phyloP scores from a whole-genome alignment of 2,113 vertebrate species.

The Ursus arctos region DNA sequence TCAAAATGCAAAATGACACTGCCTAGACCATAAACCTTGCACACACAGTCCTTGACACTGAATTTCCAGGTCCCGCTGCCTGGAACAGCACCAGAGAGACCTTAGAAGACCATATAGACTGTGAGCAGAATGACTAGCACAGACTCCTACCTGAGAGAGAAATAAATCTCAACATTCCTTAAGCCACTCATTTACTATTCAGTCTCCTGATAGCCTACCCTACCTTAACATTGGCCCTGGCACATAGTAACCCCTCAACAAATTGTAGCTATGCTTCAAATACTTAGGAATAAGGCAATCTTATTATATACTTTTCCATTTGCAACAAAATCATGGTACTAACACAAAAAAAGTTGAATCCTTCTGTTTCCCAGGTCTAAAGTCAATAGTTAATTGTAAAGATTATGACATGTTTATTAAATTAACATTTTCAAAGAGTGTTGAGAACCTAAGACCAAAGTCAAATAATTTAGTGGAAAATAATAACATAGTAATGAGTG shows the following conservation, averaged over 20 bases:
- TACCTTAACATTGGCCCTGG: not conserved
- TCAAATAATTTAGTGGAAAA: constrained; percentile 46
- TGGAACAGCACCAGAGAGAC: not conserved
- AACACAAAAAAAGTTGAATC: not conserved
- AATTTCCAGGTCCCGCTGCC: not conserved
- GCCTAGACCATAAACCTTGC: not conserved
- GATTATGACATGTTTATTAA: constrained; percentile 44
- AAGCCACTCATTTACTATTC: not conserved
- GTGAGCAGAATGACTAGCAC: not conserved
- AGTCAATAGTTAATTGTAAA: constrained; percentile 51
- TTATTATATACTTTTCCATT: not conserved
- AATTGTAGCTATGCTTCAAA: not conserved
- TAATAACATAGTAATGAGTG: not conserved
- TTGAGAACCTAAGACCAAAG: not conserved
- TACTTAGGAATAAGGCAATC: not conserved
- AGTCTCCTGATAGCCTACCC: not conserved
- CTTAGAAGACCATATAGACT: not conserved
- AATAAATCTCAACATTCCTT: not conserved
- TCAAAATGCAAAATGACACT: not conserved
- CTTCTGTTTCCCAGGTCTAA: not conserved
- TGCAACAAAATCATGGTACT: not conserved
- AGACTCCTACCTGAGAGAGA: not conserved
- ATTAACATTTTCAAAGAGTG: constrained; percentile 44
- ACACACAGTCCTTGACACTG: not conserved
- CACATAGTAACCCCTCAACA: not conserved